Percentiles rank a stretch among this genome's conserved stretches.
phyloP scores from a whole-genome alignment of 2,888 invertebrate genomes.

The Caenorhabditis auriculariae region DNA sequence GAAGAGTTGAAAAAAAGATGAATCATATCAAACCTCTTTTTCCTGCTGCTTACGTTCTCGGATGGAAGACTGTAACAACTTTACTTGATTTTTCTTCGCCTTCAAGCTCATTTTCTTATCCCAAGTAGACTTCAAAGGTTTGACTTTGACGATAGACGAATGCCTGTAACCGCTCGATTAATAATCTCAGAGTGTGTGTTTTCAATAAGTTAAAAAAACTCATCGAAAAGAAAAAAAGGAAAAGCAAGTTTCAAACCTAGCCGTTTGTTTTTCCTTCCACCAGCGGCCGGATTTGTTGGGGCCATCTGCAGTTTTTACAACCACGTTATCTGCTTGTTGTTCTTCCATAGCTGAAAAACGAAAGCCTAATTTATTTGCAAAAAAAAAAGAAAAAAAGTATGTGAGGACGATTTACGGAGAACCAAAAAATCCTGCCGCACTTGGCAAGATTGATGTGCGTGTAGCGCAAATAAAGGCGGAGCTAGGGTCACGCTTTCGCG shows the following conservation, averaged over 20 bases:
- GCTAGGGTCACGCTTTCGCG: too few species aligned
- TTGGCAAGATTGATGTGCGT: too few species aligned
- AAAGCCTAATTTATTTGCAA: too few species aligned
- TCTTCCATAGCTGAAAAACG: slow-evolving; percentile 1
- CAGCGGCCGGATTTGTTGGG: slow-evolving; percentile 13
- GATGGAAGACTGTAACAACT: slow-evolving; percentile 31
- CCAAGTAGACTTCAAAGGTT: slow-evolving; percentile 48
- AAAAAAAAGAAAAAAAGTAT: too few species aligned
- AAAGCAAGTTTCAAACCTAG: too few species aligned
- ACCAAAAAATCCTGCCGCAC: too few species aligned
- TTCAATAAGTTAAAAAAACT: too few species aligned
- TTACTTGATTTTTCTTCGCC: slow-evolving; percentile 41
- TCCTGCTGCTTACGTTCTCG: slow-evolving; percentile 28
- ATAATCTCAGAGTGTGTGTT: too few species aligned
- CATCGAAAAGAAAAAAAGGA: too few species aligned
- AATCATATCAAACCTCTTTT: slow-evolving; percentile 5
- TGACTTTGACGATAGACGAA: slow-evolving; percentile 42
- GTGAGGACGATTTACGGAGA: too few species aligned
- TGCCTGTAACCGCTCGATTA: too few species aligned
- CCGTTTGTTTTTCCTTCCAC: slow-evolving; percentile 17
- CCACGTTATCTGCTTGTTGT: neutral
- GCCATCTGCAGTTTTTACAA: neutral
- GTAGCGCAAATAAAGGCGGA: too few species aligned
- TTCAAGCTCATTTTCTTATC: slow-evolving; percentile 51
- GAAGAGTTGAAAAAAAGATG: neutral